Evolutionary conservation across 2,888 invertebrate genomes (phyloP).

Genomic region (Bombyx huttoni): DNA sequence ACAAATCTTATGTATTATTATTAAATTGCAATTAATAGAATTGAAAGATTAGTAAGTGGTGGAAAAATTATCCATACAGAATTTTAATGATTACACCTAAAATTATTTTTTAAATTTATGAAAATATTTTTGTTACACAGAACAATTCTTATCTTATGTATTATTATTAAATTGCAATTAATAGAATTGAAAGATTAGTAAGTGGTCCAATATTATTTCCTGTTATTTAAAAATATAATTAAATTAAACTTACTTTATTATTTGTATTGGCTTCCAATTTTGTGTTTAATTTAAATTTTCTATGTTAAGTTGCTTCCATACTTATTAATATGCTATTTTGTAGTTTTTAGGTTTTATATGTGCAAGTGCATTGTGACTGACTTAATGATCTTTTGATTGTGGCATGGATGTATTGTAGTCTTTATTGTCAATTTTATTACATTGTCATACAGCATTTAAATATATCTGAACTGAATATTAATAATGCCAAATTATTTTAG

Average conservation of each 20-base stretch:
- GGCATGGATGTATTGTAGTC: conserved; percentile 51
- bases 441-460: conserved; percentile 60
- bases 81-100: neutral
- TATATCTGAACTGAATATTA: conserved; percentile 46
- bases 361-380: conserved; percentile 62
- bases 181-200: conserved; percentile 47
- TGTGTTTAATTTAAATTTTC: conserved; percentile 32
- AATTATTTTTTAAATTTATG: neutral
- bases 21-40: conserved; percentile 16
- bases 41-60: conserved; percentile 61
- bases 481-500: conserved; percentile 61
- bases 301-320: conserved; percentile 62
- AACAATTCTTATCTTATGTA: conserved; percentile 6
- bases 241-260: conserved; percentile 16
- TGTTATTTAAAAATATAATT: conserved; percentile 13
- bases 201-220: conserved; percentile 51
- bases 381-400: conserved; percentile 57
- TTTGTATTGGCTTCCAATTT: conserved; percentile 45
- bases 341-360: conserved; percentile 39
- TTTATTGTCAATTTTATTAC: conserved; percentile 40
- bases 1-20: conserved; percentile 6
- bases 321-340: conserved; percentile 38
- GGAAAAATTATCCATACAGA: too few relatives aligned
- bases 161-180: conserved; percentile 13
- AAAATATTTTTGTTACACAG: too few relatives aligned